Evolutionary conservation across 2,888 invertebrate genomes (phyloP).

Genomic region (Oligia strigilis): DNA sequence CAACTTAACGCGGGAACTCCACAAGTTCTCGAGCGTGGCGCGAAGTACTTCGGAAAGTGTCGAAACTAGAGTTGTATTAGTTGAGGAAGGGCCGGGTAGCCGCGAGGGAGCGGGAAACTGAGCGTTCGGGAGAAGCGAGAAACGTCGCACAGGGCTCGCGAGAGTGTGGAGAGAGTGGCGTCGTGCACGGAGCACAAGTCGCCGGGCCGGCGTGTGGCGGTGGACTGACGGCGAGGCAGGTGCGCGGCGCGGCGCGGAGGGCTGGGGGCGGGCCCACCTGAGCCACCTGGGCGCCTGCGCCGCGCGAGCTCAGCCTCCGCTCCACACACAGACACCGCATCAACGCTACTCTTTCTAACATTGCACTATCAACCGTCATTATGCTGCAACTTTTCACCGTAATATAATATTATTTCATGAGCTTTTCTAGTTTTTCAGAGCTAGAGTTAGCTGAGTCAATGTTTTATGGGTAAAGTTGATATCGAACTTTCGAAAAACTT

Average conservation of each 20-base stretch:
- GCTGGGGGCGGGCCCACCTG: constrained; percentile 90
- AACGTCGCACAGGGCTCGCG: constrained; percentile 89
- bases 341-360: constrained; percentile 56
- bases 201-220: constrained; percentile 86
- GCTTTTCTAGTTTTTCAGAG: constrained; percentile 41
- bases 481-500: constrained; percentile 21
- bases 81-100: constrained; percentile 78
- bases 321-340: constrained; percentile 59
- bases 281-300: constrained; percentile 90
- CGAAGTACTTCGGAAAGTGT: constrained; percentile 75
- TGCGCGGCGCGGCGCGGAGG: constrained; percentile 85
- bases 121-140: constrained; percentile 88
- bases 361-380: constrained; percentile 62
- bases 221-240: constrained; percentile 87
- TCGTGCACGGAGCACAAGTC: constrained; percentile 90
- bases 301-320: constrained; percentile 75
- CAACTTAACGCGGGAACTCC: constrained; percentile 80
- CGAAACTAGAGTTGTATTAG: constrained; percentile 74
- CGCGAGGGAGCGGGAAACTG: constrained; percentile 87
- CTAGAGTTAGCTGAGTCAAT: background rate
- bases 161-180: constrained; percentile 89
- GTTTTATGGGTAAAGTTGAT: constrained; percentile 1
- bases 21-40: constrained; percentile 75
- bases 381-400: constrained; percentile 64
- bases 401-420: constrained; percentile 61